A percentile compares a stretch with the other conserved stretches of the same genome.
phyloP scores from a whole-genome alignment of 2,888 invertebrate species.

The Sarcophaga carnaria region DNA sequence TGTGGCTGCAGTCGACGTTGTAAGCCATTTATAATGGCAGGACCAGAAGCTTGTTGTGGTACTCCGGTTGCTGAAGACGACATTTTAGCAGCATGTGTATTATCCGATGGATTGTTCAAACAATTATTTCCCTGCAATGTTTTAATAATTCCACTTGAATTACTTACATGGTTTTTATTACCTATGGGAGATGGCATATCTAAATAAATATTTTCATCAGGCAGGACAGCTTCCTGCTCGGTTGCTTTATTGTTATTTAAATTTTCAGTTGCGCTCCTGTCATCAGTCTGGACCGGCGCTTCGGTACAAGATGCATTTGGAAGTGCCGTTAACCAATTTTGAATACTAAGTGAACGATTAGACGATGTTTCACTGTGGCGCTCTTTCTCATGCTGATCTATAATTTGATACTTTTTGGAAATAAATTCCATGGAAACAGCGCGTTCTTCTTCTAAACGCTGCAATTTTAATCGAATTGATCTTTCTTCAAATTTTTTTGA shows the following conservation, averaged over 20 bases:
- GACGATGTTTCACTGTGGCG: not conserved
- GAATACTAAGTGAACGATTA: not conserved
- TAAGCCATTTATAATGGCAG: not conserved
- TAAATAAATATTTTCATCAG: not conserved
- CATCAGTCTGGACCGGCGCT: not conserved
- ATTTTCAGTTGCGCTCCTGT: not conserved
- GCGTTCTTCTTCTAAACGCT: constrained; percentile 1
- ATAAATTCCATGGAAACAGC: constrained; percentile 27
- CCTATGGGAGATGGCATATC: not conserved
- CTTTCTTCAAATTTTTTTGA: not conserved
- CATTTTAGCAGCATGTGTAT: not conserved
- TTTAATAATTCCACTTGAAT: not conserved
- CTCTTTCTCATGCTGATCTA: not conserved
- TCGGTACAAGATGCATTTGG: not conserved
- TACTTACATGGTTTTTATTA: not conserved
- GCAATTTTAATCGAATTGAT: not conserved
- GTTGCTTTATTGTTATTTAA: not conserved
- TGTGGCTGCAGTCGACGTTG: not conserved
- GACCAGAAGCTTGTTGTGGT: not conserved
- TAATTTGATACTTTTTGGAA: not conserved
- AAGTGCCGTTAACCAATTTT: not conserved
- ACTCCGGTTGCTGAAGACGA: too few species aligned
- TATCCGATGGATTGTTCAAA: not conserved
- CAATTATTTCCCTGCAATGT: not conserved
- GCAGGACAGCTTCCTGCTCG: not conserved